Base-by-base conservation (phyloP, 1,140 invertebrate species). In the Tetramorium simillimum region DNA sequence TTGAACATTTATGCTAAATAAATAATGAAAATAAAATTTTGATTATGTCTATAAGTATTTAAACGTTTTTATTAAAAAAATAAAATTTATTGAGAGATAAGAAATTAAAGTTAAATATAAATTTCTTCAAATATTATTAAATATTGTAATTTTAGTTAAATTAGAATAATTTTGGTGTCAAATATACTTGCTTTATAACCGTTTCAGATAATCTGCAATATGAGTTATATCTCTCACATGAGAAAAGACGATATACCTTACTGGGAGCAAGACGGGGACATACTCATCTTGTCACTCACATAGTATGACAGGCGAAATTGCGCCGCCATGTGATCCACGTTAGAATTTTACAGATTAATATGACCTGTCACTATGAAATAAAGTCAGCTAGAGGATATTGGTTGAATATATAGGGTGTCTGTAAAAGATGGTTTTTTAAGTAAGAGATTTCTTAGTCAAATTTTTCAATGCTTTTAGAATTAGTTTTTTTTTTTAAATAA, bases 271-370 rank as follows among this genome's bases (percentile, higher is more conserved):
- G 49, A 73, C 28, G 46, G 70, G 28, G 70, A 33, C 46, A 51
- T 53, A 53, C 70, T 73, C 70, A 73, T 73, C 49, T 73, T 73
- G 70, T 73, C 70, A 37, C 49, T 73, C 28, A 53, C 18, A 53
- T 53, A 33, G 24, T 18, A 53, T 73, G 70, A 73, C 70, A 53
- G 28, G 70, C 49, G 49, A 73, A 73, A 73, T 73, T 73, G 70
- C 70, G 18, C 49, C 46, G 69, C 16, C 69, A 51, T 73, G 49
- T 73, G 70, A 73, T 73, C 70, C 49, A 73, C 70, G 70, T 51
- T 73, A 53, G 70, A 73, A 73, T 53, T 53, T 73, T 73, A 53
- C 18, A 73, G 70, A 73, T 73, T 73, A 73, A 73, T 73, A 73
- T 53, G 49, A 53, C 28, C 49, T 53, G 49, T 73, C 49, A 73